Percentiles rank a stretch among this genome's conserved stretches.
Conservation (phyloP, 2,113 vertebrate species). For the Myocastor coypus region DNA sequence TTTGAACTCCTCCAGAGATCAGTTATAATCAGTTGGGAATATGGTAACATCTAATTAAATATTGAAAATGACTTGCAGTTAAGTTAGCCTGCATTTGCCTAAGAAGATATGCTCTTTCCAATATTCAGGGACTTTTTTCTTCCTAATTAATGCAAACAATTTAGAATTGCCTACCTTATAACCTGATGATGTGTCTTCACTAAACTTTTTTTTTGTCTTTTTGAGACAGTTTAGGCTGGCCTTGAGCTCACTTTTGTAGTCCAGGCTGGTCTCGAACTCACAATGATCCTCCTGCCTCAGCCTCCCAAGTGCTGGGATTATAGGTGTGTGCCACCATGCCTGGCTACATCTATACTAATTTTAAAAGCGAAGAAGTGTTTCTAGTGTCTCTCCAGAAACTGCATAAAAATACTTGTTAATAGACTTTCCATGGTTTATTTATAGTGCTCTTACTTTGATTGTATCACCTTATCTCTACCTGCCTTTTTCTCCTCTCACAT, state of each 20-base stretch:
- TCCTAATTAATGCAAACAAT: not conserved
- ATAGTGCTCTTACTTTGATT: slow-evolving; percentile 45
- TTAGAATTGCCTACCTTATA: slow-evolving; percentile 45
- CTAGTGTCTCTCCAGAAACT: slow-evolving; percentile 20
- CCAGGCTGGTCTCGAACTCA: no score
- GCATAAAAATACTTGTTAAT: slow-evolving; percentile 41
- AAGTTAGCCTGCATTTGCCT: slow-evolving; percentile 9
- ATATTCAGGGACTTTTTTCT: not conserved
- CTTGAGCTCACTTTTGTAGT: no score
- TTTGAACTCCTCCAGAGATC: slow-evolving; percentile 15
- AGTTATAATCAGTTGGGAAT: slow-evolving; percentile 33
- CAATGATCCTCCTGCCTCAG: no score
- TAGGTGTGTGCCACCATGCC: no score
- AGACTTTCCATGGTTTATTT: not conserved
- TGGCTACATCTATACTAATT: not conserved
- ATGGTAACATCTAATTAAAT: slow-evolving; percentile 39
- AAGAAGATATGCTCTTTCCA: not conserved
- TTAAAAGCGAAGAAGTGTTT: slow-evolving; percentile 8
- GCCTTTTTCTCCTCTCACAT: not conserved
- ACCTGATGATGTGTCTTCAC: not conserved
- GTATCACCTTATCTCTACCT: not conserved
- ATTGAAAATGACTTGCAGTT: slow-evolving; percentile 42
- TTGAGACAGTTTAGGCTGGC: no score
- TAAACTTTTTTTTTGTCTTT: no score
- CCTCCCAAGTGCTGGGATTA: no score